Evolutionary conservation across 2,113 vertebrate species (phyloP), one percentile per base, ranked within the genome.

Genomic region (Antigone vipio): DNA sequence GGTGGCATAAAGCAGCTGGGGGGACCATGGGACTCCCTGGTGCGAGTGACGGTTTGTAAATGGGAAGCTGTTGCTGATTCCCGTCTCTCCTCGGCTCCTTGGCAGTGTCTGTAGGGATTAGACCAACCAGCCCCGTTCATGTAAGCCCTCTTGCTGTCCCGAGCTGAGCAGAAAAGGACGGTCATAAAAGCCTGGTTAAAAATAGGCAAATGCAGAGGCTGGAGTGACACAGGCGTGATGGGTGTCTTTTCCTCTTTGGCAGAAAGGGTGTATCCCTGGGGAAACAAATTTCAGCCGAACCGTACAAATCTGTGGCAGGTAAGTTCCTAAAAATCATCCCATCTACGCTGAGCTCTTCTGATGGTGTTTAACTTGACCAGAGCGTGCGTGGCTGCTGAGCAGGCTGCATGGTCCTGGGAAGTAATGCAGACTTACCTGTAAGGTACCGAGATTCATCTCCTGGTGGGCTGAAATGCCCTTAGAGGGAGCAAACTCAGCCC

Each of bases 291-390:
- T 95, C 98, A 99, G 96, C 87, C 85, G n/a, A 99, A 99, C 95
- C 98, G 99, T 75, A 98, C 98, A 88, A 99, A 99, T 94, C 97
- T 99, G 60, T 99, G 99, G 99, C 99, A 99, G 99, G 99, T 99
- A 96, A 98, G 98, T 52, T 16, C 63, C 42, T 93, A 45, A 72
- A 94, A 87, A 44, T 53, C 62, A 49, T 52, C 73, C 49, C 6
- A 1, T 8, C 29, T 44, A 4, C 0, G 0, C 52, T 52, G 32
- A 63, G 64, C 59, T 73, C 32, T 23, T 29, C 68, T 63, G 67
- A 38, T 6, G 19, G 32, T 50, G 12, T 10, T 66, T 15, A 34
- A 24, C 69, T 40, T 2, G 0, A 29, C 29, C 11, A 9, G n/a
- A 10, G n/a, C 2, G 15, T 15, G 8, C 2, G 2, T 29, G 73